A percentile compares a stretch with the other conserved stretches of the same genome.
These are phyloP conservation scores for Tiliqua scincoides DNA, from an alignment of 2,113 vertebrate species.

Conservation along the genomic window DNA sequence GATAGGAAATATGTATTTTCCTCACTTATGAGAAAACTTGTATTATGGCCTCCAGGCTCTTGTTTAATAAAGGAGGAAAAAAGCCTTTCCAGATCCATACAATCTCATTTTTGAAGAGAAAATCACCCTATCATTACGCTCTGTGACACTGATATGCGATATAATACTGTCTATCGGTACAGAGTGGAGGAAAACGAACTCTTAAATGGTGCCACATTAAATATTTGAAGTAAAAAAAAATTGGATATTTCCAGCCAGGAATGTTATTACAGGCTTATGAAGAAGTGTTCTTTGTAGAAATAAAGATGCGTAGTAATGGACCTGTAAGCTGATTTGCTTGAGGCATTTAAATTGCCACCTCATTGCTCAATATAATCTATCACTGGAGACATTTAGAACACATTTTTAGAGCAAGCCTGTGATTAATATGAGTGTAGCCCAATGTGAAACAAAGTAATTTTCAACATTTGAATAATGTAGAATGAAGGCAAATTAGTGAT, in stretches of 20 bases:
- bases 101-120: slow-evolving; percentile 10
- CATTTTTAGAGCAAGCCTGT: slow-evolving; percentile 14
- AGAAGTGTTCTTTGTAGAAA: slow-evolving; percentile 19
- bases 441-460: not conserved
- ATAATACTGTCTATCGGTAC: slow-evolving; percentile 1
- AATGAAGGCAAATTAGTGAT: not conserved
- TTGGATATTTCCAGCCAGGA: slow-evolving; percentile 4
- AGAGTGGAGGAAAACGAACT: slow-evolving; percentile 23
- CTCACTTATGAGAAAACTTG: slow-evolving; percentile 19
- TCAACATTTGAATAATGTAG: not conserved
- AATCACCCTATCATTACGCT: slow-evolving; percentile 11
- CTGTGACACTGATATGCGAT: not conserved
- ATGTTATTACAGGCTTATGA: slow-evolving; percentile 27
- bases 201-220: slow-evolving; percentile 25
- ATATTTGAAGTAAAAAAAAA: slow-evolving; percentile 20
- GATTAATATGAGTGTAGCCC: not conserved
- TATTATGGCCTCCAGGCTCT: slow-evolving; percentile 15
- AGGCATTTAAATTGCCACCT: slow-evolving; percentile 27
- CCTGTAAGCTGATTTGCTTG: slow-evolving; percentile 19
- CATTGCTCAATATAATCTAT: slow-evolving; percentile 12
- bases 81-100: slow-evolving; percentile 6
- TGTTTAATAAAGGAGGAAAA: slow-evolving; percentile 14
- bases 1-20: slow-evolving; percentile 17
- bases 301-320: slow-evolving; percentile 20
- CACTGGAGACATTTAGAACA: slow-evolving; percentile 11